These are phyloP conservation scores for Xanthia icteritia DNA, from an alignment of 2,888 invertebrate genomes.

Conservation along the genomic window DNA sequence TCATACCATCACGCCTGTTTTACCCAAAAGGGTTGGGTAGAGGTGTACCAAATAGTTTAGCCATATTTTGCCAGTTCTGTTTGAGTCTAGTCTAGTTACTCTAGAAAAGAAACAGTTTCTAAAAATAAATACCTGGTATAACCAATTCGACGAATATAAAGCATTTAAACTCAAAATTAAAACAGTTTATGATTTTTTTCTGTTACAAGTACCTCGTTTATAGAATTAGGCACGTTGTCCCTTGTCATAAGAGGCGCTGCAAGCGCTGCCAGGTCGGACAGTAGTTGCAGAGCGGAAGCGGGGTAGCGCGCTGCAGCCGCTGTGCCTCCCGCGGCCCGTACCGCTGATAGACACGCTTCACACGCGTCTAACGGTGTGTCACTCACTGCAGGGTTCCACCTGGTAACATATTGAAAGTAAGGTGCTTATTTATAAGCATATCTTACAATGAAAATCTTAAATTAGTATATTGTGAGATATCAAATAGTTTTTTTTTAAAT, in stretches of 20 bases:
- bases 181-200: background rate
- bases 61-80: background rate
- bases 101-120: background rate
- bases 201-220: constrained; percentile 75
- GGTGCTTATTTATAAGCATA: background rate
- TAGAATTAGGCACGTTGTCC: constrained; percentile 84
- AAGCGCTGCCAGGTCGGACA: constrained; percentile 79
- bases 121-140: background rate
- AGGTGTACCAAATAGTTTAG: background rate
- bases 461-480: background rate
- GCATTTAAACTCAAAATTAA: background rate
- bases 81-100: background rate
- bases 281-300: constrained; percentile 78
- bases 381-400: constrained; percentile 82
- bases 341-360: constrained; percentile 83
- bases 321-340: constrained; percentile 82
- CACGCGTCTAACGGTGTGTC: constrained; percentile 85
- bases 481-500: no score
- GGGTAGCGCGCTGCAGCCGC: constrained; percentile 76
- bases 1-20: background rate
- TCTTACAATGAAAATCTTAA: background rate
- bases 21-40: background rate
- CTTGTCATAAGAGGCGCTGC: constrained; percentile 81
- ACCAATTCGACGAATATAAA: background rate
- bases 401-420: constrained; percentile 44